phyloP scores from a whole-genome alignment of 2,888 invertebrate genomes.

The Ichneumon xanthorius region DNA sequence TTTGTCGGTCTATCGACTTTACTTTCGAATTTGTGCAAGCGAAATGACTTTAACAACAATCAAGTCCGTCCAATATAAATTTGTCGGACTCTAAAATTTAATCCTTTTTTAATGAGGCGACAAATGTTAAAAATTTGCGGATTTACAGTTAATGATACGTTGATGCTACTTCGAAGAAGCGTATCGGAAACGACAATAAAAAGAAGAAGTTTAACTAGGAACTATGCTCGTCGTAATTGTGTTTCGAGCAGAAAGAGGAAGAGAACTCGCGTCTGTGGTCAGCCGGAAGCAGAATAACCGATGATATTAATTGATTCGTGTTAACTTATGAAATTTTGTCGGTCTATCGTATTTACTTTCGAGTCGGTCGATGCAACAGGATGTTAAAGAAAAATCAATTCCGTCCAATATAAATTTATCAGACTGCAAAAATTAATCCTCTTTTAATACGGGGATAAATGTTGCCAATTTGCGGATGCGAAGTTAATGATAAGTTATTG shows the following conservation, averaged over 20 bases:
- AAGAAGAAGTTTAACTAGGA: not conserved
- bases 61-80: not conserved
- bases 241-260: constrained; percentile 6
- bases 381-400: no score
- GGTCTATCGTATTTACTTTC: not conserved
- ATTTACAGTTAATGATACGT: not conserved
- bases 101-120: not conserved
- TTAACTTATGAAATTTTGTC: not conserved
- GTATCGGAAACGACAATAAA: not conserved
- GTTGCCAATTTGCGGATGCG: not conserved
- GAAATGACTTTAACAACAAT: not conserved
- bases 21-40: not conserved
- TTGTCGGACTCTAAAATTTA: not conserved
- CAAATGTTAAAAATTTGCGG: no score
- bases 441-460: no score
- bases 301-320: not conserved
- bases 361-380: no score
- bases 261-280: constrained; percentile 46
- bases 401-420: no score
- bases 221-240: constrained; percentile 3
- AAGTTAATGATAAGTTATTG: not conserved
- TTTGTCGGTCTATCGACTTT: not conserved
- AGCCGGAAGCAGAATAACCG: constrained; percentile 20
- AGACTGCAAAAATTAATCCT: no score
- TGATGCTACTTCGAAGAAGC: not conserved